Base-by-base conservation (phyloP, 1,140 invertebrate genomes). In the Phthorimaea operculella region DNA sequence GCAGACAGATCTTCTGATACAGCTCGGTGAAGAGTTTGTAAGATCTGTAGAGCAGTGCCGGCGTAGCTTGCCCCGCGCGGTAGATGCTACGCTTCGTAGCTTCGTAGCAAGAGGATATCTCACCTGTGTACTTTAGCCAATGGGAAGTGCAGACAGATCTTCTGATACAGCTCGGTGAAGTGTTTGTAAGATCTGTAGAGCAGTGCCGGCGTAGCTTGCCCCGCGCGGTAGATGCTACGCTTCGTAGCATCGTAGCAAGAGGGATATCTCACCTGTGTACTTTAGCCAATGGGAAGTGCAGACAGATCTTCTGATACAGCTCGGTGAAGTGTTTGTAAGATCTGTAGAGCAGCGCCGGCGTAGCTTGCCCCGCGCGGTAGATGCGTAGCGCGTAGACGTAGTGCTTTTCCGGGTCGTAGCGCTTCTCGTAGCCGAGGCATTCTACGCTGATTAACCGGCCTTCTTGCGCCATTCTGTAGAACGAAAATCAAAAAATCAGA, bases 311-410 rank as follows among this genome's bases (percentile, higher is more conserved):
- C 72, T 96, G 93, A 79, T 99, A 94, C 56, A 99, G 93, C 85
- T 99, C 98, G 14, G 93, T 92, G 83, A 99, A 99, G 83, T 99
- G 97, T 68, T 96, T 94, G 81, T 97, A 99, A 0, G 95, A 94
- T 52, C 98, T 90, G 77, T 97, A 97, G 33, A 99, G 86, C 72
- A 94, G 92, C 51, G 92, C 91, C 0, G 94, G 91, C 70, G 97
- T 95, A 8, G 90, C 89, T 74, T 97, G 92, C 54, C 92, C 91
- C 64, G 94, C 93, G 54, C 98, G 87, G 64, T 92, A 92, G 45
- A 99, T 93, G 66, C 92, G 90, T 45, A 99, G 83, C 65, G 97
- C 93, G 79, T 98, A 99, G 71, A 98, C 96, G 83, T 99, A 99
- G 87, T 98, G 96, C 87, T 99, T 99, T 74, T 99, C 97, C 17